These are phyloP conservation scores for Centroberyx gerrardi DNA, from an alignment of 2,797 vertebrate species.

Conservation along the genomic window DNA sequence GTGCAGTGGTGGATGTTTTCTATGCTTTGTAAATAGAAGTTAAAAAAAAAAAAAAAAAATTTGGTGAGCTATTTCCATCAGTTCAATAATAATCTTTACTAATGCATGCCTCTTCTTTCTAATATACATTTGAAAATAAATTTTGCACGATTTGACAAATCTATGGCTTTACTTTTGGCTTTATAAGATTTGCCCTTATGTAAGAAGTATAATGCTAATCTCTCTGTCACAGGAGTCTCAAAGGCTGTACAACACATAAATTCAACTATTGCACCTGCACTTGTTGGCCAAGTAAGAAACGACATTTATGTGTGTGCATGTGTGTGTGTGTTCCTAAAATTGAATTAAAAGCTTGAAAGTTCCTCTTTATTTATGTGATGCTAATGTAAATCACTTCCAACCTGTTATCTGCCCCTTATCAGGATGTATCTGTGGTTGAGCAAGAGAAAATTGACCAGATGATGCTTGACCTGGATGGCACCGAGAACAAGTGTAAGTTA, in stretches of 20 bases:
- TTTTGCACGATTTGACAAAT: slow-evolving; percentile 24
- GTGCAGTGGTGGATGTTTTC: neutral
- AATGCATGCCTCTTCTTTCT: slow-evolving; percentile 27
- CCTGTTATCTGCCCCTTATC: slow-evolving; percentile 14
- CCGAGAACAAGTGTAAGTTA: slow-evolving; percentile 95
- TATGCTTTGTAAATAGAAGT: neutral
- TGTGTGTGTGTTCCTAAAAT: no score
- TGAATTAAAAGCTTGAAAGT: neutral
- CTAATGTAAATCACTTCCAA: slow-evolving; percentile 1
- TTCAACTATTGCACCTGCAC: slow-evolving; percentile 92
- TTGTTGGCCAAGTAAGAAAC: slow-evolving; percentile 92
- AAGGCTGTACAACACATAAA: slow-evolving; percentile 97
- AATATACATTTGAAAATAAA: neutral
- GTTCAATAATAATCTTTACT: neutral
- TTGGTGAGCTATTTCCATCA: neutral
- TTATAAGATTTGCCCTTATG: neutral
- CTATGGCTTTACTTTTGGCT: neutral
- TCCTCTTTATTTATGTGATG: neutral
- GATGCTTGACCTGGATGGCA: slow-evolving; percentile 96
- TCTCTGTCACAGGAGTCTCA: slow-evolving; percentile 89
- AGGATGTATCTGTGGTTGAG: slow-evolving; percentile 92
- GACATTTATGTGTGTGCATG: no score
- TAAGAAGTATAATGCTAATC: slow-evolving; percentile 2
- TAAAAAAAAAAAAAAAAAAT: neutral
- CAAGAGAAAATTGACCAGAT: slow-evolving; percentile 95